A percentile compares a stretch with the other conserved stretches of the same genome.
Conservation (phyloP, 2,113 vertebrate genomes). For the Todiramphus chloris region DNA sequence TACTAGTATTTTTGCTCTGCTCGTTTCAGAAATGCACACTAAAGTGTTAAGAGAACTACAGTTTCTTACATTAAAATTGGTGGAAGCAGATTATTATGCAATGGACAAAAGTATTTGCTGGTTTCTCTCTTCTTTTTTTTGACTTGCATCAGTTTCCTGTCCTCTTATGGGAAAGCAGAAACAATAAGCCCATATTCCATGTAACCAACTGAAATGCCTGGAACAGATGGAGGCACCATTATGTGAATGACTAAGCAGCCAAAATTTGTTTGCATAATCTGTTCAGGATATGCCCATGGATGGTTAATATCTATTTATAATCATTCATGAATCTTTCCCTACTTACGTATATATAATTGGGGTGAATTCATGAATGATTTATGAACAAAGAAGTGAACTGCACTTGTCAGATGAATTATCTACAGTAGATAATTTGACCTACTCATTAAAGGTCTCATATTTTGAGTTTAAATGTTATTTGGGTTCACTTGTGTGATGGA, state of each 20-base stretch:
- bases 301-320: slow-evolving; percentile 44
- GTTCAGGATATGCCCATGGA: not conserved
- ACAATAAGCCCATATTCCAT: not conserved
- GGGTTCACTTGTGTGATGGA: not conserved
- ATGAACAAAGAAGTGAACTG: not conserved
- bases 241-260: not conserved
- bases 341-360: not conserved
- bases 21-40: not conserved
- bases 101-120: not conserved
- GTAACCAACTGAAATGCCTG: slow-evolving; percentile 7
- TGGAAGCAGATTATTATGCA: not conserved
- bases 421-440: not conserved
- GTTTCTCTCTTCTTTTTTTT: not conserved
- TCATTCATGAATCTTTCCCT: not conserved
- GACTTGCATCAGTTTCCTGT: not conserved
- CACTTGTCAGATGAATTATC: slow-evolving; percentile 4
- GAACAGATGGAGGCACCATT: slow-evolving; percentile 42
- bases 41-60: not conserved
- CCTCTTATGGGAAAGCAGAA: not conserved
- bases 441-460: not conserved
- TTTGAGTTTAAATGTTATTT: slow-evolving; percentile 41
- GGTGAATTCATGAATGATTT: slow-evolving; percentile 21
- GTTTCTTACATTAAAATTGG: not conserved
- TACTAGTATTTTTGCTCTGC: not conserved
- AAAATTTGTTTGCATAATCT: slow-evolving; percentile 57